Conservation (phyloP, 1,140 invertebrate species). For the Pachyrhynchus sulphureomaculatus region DNA sequence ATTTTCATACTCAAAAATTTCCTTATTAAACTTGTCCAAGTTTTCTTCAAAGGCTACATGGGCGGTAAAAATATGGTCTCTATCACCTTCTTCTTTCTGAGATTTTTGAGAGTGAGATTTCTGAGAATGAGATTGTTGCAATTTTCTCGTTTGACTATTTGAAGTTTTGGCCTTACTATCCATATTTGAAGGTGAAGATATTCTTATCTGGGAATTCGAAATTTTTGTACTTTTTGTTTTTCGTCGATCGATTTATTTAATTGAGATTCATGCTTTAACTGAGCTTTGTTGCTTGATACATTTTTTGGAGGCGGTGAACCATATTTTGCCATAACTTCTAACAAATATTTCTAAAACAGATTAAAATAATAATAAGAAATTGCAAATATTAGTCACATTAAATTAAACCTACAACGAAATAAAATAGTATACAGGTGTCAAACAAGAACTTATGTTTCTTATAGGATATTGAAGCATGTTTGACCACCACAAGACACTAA, state of each 20-base stretch:
- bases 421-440: too few species aligned
- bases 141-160: conserved; percentile 6
- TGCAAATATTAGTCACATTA: too few species aligned
- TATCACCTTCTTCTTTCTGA: neutral
- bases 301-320: conserved; percentile 4
- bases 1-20: conserved; percentile 11
- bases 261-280: neutral
- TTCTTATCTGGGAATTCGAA: too few species aligned
- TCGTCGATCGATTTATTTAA: too few species aligned
- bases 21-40: conserved; percentile 24
- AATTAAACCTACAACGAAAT: too few species aligned
- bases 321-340: conserved; percentile 32
- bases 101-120: neutral
- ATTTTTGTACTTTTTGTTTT: too few species aligned
- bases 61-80: conserved; percentile 10
- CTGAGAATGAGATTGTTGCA: neutral
- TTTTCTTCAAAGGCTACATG: conserved; percentile 4
- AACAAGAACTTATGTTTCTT: too few species aligned
- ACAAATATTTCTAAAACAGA: conserved; percentile 31
- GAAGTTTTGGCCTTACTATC: too few species aligned
- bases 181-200: too few species aligned
- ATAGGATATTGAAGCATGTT: too few species aligned
- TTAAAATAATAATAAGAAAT: neutral
- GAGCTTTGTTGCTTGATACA: neutral
- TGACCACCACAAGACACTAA: too few species aligned